These are phyloP conservation scores for Theodoxus fluviatilis DNA, from an alignment of 2,888 invertebrate genomes.

Conservation along the genomic window DNA sequence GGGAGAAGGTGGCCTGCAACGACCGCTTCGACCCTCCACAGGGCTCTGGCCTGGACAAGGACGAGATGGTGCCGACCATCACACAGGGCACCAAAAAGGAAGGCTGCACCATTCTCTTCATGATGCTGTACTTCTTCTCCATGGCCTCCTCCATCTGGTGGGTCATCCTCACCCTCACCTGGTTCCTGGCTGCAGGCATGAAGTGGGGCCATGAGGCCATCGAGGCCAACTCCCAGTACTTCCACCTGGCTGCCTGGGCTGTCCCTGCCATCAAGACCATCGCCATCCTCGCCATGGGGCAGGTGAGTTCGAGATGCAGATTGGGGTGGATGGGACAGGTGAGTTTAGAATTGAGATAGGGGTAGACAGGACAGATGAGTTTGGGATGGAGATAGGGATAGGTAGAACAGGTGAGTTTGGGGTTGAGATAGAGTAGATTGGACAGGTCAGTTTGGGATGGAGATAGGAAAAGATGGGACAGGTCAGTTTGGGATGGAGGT, in stretches of 20 bases:
- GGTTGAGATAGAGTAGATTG: too few species aligned
- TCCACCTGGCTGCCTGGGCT: conserved; percentile 97
- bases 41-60: too few species aligned
- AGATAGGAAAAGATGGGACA: too few species aligned
- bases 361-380: too few species aligned
- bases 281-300: conserved; percentile 91
- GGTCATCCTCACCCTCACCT: conserved; percentile 93
- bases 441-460: too few species aligned
- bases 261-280: conserved; percentile 95
- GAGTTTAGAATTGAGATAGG: too few species aligned
- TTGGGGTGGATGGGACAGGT: too few species aligned
- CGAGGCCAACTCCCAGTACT: conserved; percentile 95
- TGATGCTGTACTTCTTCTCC: conserved; percentile 89
- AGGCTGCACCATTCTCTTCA: conserved; percentile 89
- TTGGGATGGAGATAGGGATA: too few species aligned
- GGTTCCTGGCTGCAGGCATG: conserved; percentile 94
- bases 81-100: conserved; percentile 75
- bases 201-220: conserved; percentile 99
- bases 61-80: conserved; percentile 43
- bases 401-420: too few species aligned
- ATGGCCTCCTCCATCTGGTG: conserved; percentile 98
- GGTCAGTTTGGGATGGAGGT: too few species aligned
- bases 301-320: too few species aligned
- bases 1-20: conserved; percentile 66
- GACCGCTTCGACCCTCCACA: conserved; percentile 48